Conservation (phyloP, 2,113 vertebrate species). For the Zeus faber region DNA sequence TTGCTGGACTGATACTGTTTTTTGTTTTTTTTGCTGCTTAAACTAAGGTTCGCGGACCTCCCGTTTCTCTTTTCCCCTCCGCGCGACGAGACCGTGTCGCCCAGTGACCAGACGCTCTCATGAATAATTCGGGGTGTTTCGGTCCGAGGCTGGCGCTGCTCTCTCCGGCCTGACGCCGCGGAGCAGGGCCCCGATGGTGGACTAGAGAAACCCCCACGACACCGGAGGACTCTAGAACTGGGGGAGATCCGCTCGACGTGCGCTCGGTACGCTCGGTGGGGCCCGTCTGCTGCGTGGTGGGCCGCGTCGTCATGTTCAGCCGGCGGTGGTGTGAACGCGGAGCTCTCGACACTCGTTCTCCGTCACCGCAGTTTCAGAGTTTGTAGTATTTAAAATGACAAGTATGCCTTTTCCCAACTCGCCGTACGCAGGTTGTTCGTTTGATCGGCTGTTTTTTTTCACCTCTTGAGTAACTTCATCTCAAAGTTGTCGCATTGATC, state of each 20-base stretch:
- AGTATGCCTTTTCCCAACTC: conserved; percentile 1
- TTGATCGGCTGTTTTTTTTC: conserved; percentile 4
- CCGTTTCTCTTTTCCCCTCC: conserved; percentile 24
- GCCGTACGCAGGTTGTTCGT: conserved; percentile 22
- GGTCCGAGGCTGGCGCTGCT: conserved; percentile 38
- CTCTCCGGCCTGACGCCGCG: conserved; percentile 38
- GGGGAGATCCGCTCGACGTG: conserved; percentile 1
- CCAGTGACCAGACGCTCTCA: conserved; percentile 47
- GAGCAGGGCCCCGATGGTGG: conserved; percentile 70
- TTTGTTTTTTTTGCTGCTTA: no score
- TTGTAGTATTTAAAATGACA: conserved; percentile 10
- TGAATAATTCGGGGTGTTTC: conserved; percentile 57
- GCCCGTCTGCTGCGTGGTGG: conserved; percentile 18
- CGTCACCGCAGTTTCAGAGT: conserved; percentile 31
- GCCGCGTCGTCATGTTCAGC: conserved; percentile 75
- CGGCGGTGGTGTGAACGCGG: conserved; percentile 67
- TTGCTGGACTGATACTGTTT: background rate
- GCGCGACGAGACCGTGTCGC: conserved; percentile 46
- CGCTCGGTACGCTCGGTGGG: conserved; percentile 9
- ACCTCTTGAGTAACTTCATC: conserved; percentile 13
- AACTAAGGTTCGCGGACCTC: background rate
- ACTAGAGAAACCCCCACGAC: conserved; percentile 54
- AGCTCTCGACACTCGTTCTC: conserved; percentile 37
- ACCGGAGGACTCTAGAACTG: conserved; percentile 1
- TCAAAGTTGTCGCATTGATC: conserved; percentile 2